Base-by-base conservation (phyloP, 2,113 vertebrate species). In the Rhea pennata region DNA sequence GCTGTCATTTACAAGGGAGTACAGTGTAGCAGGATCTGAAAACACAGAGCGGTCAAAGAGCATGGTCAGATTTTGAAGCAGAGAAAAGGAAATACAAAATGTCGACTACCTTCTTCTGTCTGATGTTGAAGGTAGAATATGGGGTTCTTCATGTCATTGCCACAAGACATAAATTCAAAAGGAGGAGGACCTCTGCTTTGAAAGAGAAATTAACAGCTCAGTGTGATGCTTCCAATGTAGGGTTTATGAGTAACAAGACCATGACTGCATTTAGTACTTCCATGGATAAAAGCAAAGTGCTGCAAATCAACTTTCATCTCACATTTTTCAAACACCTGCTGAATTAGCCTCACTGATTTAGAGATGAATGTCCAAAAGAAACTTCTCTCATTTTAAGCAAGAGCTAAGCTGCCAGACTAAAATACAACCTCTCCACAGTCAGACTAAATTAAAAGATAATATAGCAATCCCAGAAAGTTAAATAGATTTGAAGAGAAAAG, bases 321-420 rank as follows among this genome's bases (percentile, higher is more conserved):
- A 33, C 16, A n/a, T 86, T 83, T 89, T 74, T 56, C 73, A 81
- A 87, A 74, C 33, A 85, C 42, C 12, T 84, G 42, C 23, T 92
- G 66, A 94, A 93, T 95, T 91, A 82, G 22, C 24, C 22, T 79
- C 33, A 53, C 48, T 70, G 82, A 91, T 95, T 90, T 92, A 65
- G 54, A 95, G 61, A 79, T 86, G 58, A 78, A 94, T 79, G 88
- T 84, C 83, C 77, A 73, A 95, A 95, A 91, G 83, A 91, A 94
- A 82, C 76, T 90, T 54, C 15, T 90, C 74, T 73, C 15, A 1
- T 91, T 97, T 93, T 94, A 74, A 91, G 56, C 40, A 96, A 88
- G 92, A 94, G 87, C 91, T 97, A 95, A 97, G 89, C 66, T 89
- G 46, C 70, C 78, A 85, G 48, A n/a, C 39, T 84, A 72, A 95